phyloP scores from a whole-genome alignment of 2,888 invertebrate species.

The Agrilus biguttatus region DNA sequence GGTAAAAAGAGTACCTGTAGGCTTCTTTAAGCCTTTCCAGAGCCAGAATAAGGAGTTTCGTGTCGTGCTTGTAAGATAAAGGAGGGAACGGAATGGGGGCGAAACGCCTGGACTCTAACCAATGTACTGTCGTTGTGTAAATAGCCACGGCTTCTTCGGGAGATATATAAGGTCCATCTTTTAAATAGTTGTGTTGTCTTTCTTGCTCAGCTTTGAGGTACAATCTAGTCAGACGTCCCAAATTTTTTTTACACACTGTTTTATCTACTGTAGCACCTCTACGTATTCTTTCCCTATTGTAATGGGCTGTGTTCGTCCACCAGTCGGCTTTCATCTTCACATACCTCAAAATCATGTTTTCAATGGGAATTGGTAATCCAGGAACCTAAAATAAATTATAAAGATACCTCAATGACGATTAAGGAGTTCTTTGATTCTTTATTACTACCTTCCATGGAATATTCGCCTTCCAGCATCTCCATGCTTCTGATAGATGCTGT shows the following conservation, averaged over 20 bases:
- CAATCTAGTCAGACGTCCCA: constrained; percentile 90
- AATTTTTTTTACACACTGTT: constrained; percentile 99
- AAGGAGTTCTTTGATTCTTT: not conserved
- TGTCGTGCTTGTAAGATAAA: constrained; percentile 98
- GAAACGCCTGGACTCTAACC: constrained; percentile 96
- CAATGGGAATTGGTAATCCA: constrained; percentile 95
- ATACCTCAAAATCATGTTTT: constrained; percentile 99
- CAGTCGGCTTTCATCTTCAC: constrained; percentile 99
- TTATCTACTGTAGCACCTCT: constrained; percentile 99
- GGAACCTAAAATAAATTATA: constrained; percentile 51
- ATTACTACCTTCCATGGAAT: constrained; percentile 92
- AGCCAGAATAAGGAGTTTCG: constrained; percentile 92
- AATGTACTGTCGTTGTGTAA: constrained; percentile 98
- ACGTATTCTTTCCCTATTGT: constrained; percentile 95
- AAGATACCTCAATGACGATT: not conserved
- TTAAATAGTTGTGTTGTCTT: constrained; percentile 96
- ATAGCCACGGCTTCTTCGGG: constrained; percentile 99
- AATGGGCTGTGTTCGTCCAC: constrained; percentile 99
- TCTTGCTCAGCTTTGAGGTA: constrained; percentile 98
- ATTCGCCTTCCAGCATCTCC: constrained; percentile 99
- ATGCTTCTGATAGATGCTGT: constrained; percentile 97
- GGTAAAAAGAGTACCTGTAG: constrained; percentile 42
- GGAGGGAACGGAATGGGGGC: constrained; percentile 99
- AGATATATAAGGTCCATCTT: constrained; percentile 98
- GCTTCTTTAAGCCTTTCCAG: constrained; percentile 94